Conservation (phyloP, 1,140 invertebrate genomes). For the Battus philenor region DNA sequence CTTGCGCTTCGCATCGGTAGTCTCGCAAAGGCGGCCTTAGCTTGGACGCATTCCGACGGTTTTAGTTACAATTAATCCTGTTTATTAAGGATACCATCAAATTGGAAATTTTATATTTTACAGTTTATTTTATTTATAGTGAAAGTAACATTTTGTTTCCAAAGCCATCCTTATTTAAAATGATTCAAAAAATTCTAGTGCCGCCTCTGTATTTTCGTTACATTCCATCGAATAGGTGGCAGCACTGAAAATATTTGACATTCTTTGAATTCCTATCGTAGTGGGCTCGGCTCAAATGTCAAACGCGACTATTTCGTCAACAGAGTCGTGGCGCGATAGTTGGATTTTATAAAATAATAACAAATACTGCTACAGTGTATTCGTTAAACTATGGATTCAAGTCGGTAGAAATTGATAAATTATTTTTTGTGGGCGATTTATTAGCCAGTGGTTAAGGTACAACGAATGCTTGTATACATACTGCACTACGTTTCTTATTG, state of each 20-base stretch:
- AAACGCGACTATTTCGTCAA: slow-evolving; percentile 77
- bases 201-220: slow-evolving; percentile 43
- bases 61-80: slow-evolving; percentile 20
- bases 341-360: slow-evolving; percentile 72
- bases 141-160: neutral
- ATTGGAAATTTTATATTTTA: neutral
- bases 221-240: slow-evolving; percentile 69
- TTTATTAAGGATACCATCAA: neutral
- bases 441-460: slow-evolving; percentile 38
- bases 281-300: slow-evolving; percentile 77
- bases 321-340: slow-evolving; percentile 72
- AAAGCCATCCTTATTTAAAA: slow-evolving; percentile 19
- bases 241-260: slow-evolving; percentile 74
- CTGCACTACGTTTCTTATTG: slow-evolving; percentile 61
- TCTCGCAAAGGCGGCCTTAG: slow-evolving; percentile 54
- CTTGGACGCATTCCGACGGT: slow-evolving; percentile 57
- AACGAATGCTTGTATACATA: slow-evolving; percentile 33
- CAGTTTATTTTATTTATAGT: neutral
- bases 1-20: slow-evolving; percentile 57
- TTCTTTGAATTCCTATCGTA: slow-evolving; percentile 71
- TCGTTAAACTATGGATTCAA: slow-evolving; percentile 59
- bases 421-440: slow-evolving; percentile 34
- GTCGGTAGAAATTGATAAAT: slow-evolving; percentile 46
- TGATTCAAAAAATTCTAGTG: slow-evolving; percentile 47
- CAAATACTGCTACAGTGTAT: slow-evolving; percentile 58